Base-by-base conservation (phyloP, 1,140 invertebrate species). In the Ctenoplectra terminalis region DNA sequence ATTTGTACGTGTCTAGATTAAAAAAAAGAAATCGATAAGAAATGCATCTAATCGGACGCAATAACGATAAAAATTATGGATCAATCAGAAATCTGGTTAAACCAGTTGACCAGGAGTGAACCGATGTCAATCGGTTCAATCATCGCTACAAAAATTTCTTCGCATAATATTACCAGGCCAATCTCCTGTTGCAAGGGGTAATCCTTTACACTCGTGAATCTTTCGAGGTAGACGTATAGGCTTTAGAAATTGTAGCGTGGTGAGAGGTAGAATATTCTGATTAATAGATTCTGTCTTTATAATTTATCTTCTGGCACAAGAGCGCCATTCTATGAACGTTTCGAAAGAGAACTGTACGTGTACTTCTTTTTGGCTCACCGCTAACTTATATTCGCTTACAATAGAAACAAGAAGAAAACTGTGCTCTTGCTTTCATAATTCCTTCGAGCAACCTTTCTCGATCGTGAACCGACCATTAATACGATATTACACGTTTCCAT, bases 271-370 rank as follows among this genome's bases (percentile, higher is more conserved):
- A 29, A 17, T 48, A 46, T 23, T 23, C 26, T 67, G 64, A 67
- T 67, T 48, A 67, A 67, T 67, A 67, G 64, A 46, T 46, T 48
- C 43, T 67, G 64, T 67, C 64, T 67, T 29, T 13, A 11, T 48
- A 67, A 67, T 67, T 67, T 48, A 67, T 46, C 15, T 40, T 46
- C 64, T 67, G 64, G 64, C 64, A 31, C 11, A 6, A 23, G 26
- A 31, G 9, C 9, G 5, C 20, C 58, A 34, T 61, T 37, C 60
- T 37, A 23, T 2, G 9, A 34, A 23, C 31, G 23, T 61, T 61
- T 61, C 23, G 0, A 37, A 61, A 61, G 60, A 37, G 9, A 23
- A n/a, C 20, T 13, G 23, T n/a, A 29, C 29, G 46, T 13, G 40
- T 8, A 23, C 23, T 46, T 48, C 15, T 67, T 67, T 48, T 67